Conservation (phyloP, 2,113 vertebrate genomes). For the Hoplias malabaricus region DNA sequence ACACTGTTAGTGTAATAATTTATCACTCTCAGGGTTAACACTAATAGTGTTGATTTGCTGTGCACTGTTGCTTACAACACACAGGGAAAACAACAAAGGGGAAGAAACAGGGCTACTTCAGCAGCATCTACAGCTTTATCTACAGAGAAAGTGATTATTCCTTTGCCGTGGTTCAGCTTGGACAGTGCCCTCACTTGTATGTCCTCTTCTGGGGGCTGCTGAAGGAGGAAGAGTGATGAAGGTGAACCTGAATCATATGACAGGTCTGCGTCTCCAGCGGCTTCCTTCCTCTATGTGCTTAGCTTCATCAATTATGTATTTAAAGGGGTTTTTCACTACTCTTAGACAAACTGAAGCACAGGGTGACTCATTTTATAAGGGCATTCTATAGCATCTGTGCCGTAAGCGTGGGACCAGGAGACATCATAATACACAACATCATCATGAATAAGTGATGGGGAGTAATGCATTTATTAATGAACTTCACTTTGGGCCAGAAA, state of each 20-base stretch:
- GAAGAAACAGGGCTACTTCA: slow-evolving; percentile 30
- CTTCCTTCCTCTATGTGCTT: slow-evolving; percentile 36
- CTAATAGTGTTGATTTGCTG: too few relatives aligned
- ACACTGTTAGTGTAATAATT: too few relatives aligned
- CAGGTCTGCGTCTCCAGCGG: slow-evolving; percentile 12
- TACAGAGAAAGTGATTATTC: slow-evolving; percentile 35
- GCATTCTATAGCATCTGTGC: background rate
- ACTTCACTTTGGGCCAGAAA: background rate
- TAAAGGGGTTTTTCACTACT: slow-evolving; percentile 22
- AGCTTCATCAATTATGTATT: slow-evolving; percentile 46
- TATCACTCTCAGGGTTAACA: too few relatives aligned
- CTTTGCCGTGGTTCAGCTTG: slow-evolving; percentile 32
- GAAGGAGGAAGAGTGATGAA: slow-evolving; percentile 16
- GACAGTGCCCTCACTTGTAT: slow-evolving; percentile 14
- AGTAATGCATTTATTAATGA: slow-evolving; percentile 33
- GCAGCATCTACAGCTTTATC: slow-evolving; percentile 23
- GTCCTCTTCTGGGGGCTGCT: background rate
- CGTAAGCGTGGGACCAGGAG: background rate
- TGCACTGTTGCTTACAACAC: background rate
- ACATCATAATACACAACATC: slow-evolving; percentile 4
- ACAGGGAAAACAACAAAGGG: background rate
- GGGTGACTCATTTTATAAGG: background rate
- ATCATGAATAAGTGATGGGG: slow-evolving; percentile 27
- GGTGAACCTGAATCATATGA: slow-evolving; percentile 44
- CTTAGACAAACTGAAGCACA: background rate